Conservation (phyloP, 2,797 vertebrate species). For the Brachyrhaphis roseni region DNA sequence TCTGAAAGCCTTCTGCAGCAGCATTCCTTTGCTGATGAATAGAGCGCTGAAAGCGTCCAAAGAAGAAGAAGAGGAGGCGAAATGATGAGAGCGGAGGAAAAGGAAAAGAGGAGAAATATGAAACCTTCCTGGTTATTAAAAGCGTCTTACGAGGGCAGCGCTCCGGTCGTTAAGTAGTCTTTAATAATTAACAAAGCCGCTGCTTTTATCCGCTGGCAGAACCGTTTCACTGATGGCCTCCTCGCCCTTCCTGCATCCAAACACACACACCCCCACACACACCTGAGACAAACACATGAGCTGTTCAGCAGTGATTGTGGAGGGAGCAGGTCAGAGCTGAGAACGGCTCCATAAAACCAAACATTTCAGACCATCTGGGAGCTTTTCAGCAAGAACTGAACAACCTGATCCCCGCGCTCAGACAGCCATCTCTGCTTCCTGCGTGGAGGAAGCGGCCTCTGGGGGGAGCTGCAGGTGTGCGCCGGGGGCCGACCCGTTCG, state of each 20-base stretch:
- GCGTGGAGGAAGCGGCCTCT: slow-evolving; percentile 32
- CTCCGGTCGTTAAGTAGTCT: slow-evolving; percentile 76
- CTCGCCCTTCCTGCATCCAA: slow-evolving; percentile 39
- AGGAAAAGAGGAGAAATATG: slow-evolving; percentile 67
- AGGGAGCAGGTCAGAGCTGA: slow-evolving; percentile 47
- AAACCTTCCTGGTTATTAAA: slow-evolving; percentile 77
- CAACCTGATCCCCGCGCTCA: slow-evolving; percentile 17
- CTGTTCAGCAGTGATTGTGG: slow-evolving; percentile 33
- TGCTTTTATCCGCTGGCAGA: slow-evolving; percentile 66
- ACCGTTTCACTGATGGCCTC: slow-evolving; percentile 31
- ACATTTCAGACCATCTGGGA: slow-evolving; percentile 41
- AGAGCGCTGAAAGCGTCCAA: slow-evolving; percentile 51
- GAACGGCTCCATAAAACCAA: slow-evolving; percentile 43
- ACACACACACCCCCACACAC: slow-evolving; percentile 17
- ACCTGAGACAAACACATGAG: slow-evolving; percentile 22
- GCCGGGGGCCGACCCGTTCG: slow-evolving; percentile 6
- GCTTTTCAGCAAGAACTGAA: slow-evolving; percentile 27
- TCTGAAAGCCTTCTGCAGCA: slow-evolving; percentile 53
- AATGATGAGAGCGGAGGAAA: slow-evolving; percentile 31
- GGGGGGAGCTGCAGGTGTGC: slow-evolving; percentile 61
- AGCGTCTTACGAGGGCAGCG: slow-evolving; percentile 69
- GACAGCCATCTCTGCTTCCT: background rate
- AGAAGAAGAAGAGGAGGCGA: slow-evolving; percentile 38
- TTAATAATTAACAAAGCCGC: slow-evolving; percentile 73
- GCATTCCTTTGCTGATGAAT: slow-evolving; percentile 60